Evolutionary conservation across 35 echinoderm and acorn worm genomes (phyloP).

Genomic region (Heliocidaris tuberculata): DNA sequence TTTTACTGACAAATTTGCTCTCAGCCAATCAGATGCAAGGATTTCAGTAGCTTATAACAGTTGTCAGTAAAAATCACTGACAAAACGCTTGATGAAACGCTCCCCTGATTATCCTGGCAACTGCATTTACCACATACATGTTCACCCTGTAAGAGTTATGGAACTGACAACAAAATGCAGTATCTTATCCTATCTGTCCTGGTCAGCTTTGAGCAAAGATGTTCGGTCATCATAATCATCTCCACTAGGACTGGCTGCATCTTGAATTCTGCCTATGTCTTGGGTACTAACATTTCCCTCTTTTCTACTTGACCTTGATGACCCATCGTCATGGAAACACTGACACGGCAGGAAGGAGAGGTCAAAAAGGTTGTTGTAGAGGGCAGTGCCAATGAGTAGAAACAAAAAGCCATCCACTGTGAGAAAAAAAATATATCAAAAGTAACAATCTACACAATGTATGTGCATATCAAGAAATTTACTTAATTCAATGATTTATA

Average conservation of each 20-base stretch:
- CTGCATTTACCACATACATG: too few species aligned
- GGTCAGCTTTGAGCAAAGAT: constrained; percentile 21
- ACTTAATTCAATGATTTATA: neutral
- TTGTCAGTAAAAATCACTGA: too few species aligned
- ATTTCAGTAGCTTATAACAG: too few species aligned
- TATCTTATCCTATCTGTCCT: neutral
- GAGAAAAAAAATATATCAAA: constrained; percentile 34
- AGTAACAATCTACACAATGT: neutral
- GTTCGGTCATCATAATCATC: constrained; percentile 20
- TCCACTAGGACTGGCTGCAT: neutral
- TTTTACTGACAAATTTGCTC: too few species aligned
- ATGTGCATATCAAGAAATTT: neutral
- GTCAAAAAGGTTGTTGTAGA: constrained; percentile 84
- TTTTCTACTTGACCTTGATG: constrained; percentile 22
- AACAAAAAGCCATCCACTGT: constrained; percentile 93
- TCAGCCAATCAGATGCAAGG: too few species aligned
- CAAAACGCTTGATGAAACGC: too few species aligned
- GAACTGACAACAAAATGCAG: neutral
- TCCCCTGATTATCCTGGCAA: too few species aligned
- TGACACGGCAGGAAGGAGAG: constrained; percentile 79
- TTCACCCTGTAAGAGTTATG: neutral
- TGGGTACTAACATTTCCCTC: neutral
- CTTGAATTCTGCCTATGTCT: constrained; percentile 5
- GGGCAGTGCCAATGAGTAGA: constrained; percentile 76
- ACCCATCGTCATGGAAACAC: constrained; percentile 32